Evolutionary conservation across 35 echinoderm and acorn worm species (phyloP).

Genomic region (Heliocidaris tuberculata): DNA sequence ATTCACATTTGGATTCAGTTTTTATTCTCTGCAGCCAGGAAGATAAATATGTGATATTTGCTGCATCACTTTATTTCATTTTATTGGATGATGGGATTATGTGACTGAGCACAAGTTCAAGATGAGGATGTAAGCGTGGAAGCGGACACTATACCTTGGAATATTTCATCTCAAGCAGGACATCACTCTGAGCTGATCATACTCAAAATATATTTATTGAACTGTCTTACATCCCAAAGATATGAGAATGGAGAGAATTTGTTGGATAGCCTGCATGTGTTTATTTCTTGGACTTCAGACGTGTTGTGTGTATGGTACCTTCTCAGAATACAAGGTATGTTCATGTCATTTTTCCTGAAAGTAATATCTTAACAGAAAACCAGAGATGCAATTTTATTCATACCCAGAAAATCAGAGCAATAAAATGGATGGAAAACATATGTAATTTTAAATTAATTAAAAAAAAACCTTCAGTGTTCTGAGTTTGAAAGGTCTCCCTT

Average conservation of each 20-base stretch:
- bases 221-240: neutral
- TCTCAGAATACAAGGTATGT: neutral
- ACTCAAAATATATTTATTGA: slow-evolving; percentile 5
- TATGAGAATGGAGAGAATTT: neutral
- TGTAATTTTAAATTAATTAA: too few species aligned
- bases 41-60: slow-evolving; percentile 7
- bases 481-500: too few species aligned
- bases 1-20: neutral
- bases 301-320: neutral
- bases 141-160: neutral
- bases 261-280: neutral
- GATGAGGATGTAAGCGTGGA: neutral
- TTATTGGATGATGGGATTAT: neutral
- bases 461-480: too few species aligned
- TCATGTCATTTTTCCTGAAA: neutral
- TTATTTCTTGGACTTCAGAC: neutral
- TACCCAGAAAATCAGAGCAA: too few species aligned
- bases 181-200: neutral
- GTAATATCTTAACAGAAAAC: too few species aligned
- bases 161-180: neutral
- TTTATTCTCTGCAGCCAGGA: neutral
- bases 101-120: neutral
- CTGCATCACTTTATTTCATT: neutral
- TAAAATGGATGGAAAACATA: too few species aligned
- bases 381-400: too few species aligned